Base-by-base conservation (phyloP, 2,113 vertebrate species). In the Trematocara zebra region DNA sequence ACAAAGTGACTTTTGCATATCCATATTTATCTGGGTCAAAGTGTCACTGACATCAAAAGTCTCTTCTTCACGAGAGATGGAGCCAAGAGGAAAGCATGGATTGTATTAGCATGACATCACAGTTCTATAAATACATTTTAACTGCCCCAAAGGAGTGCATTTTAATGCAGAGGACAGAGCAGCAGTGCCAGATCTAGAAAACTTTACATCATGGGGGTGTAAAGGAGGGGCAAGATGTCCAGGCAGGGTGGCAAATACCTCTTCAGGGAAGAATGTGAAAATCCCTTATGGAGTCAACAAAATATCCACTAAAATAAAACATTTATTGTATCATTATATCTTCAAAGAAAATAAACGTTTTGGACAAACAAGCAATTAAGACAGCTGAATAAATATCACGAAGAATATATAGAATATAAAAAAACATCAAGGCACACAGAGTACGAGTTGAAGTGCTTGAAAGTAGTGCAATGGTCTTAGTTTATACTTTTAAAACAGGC, bases 61-160 rank as follows among this genome's bases (percentile, higher is more conserved):
- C 31, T n/a, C 17, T 37, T 37, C 31, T 64, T 7, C 59, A 64
- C 0, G 6, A 64, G 9, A 37, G 59, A 1, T 64, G 31, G 31
- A n/a, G 6, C 31, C 59, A 64, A 37, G 59, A 64, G 10, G 31
- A 17, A 35, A 64, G 6, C 17, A 37, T 35, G 3, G 17, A 11
- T 7, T 64, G 2, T 35, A 0, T 35, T 35, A 7, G 0, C 0
- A 11, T 64, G 15, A 64, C 42, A n/a, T 64, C 31, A 2, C 18
- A n/a, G 18, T 11, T n/a, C 31, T 64, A 5, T 0, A 35, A 64
- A 64, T n/a, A 64, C 10, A 64, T 64, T 12, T 37, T 64, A 37
- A 37, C 33, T 64, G 33, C 17, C 33, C 59, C 15, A 64, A 37
- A 6, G 59, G 59, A 64, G 17, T 37, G 18, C 2, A 11, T 64